Evolutionary conservation across 2,797 vertebrate species (phyloP).

Genomic region (Clarias platycephalus): DNA sequence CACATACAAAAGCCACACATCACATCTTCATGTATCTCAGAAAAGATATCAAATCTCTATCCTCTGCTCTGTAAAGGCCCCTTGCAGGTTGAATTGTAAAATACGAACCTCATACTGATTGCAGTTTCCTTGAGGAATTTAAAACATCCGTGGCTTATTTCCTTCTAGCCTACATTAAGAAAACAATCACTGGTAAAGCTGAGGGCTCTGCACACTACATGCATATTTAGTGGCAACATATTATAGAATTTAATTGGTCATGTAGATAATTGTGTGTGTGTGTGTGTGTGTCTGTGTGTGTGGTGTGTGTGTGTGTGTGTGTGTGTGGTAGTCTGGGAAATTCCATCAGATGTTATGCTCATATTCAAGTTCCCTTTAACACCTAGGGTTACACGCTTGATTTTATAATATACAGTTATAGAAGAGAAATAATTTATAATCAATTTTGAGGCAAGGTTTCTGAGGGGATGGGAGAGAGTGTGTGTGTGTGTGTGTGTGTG

Average conservation of each 20-base stretch:
- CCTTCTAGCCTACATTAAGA: constrained; percentile 8
- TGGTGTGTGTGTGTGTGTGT: too few relatives aligned
- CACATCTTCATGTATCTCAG: constrained; percentile 1
- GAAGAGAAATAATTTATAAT: too few relatives aligned
- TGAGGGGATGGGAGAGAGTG: too few relatives aligned
- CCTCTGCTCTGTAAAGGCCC: constrained; percentile 1
- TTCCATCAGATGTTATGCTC: too few relatives aligned
- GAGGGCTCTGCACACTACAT: not conserved
- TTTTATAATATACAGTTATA: too few relatives aligned
- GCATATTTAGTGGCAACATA: not conserved
- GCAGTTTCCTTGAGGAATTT: constrained; percentile 13
- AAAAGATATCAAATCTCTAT: constrained; percentile 16
- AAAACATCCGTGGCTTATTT: constrained; percentile 11
- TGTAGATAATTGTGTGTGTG: not conserved
- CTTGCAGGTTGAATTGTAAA: constrained; percentile 40
- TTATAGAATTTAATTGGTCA: not conserved
- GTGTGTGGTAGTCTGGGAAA: too few relatives aligned
- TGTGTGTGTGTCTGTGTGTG: not conserved
- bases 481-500: too few relatives aligned
- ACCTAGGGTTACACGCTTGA: too few relatives aligned
- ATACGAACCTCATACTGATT: constrained; percentile 28
- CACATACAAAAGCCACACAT: constrained; percentile 9
- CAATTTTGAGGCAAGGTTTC: not conserved
- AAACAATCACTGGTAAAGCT: not conserved
- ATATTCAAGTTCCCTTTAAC: too few relatives aligned